These are phyloP conservation scores for Drosophila yooni DNA, from an alignment of 2,888 invertebrate genomes.

Conservation along the genomic window DNA sequence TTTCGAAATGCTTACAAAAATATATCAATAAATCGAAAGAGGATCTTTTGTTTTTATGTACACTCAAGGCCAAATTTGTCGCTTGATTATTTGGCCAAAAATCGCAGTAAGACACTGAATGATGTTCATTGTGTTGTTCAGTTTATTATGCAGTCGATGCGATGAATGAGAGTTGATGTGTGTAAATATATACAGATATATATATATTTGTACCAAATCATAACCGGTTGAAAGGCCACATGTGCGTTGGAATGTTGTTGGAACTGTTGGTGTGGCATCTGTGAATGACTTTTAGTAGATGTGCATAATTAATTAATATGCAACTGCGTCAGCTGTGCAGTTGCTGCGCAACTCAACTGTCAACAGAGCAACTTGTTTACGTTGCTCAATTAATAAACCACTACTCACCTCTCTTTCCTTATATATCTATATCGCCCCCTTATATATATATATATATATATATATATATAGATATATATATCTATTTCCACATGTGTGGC, in stretches of 20 bases:
- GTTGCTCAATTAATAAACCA: slow-evolving; percentile 11
- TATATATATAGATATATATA: not conserved
- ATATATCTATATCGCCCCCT: too few species aligned
- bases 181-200: not conserved
- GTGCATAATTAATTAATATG: slow-evolving; percentile 30
- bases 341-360: slow-evolving; percentile 21
- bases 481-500: not conserved
- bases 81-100: slow-evolving; percentile 1
- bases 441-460: too few species aligned
- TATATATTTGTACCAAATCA: slow-evolving; percentile 9
- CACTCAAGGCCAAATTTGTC: slow-evolving; percentile 7
- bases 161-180: slow-evolving; percentile 3
- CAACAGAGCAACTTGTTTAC: slow-evolving; percentile 12
- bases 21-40: not conserved
- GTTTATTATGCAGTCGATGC: slow-evolving; percentile 14
- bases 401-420: not conserved
- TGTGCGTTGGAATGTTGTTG: slow-evolving; percentile 18
- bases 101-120: not conserved
- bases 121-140: slow-evolving; percentile 9
- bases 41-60: not conserved
- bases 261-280: slow-evolving; percentile 22
- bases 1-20: not conserved
- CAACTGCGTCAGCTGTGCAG: slow-evolving; percentile 28
- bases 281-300: slow-evolving; percentile 7
- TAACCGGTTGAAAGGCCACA: slow-evolving; percentile 22